phyloP scores from a whole-genome alignment of 2,113 vertebrate species.

The rat (Rattus norvegicus) region GRCr8 NC_086021.1:170635501-170636000 shows the following conservation, averaged over 20 bases:
- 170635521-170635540: not conserved
- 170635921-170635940: too few relatives aligned
- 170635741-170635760: not conserved
- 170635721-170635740: not conserved
- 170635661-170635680: fast-evolving
- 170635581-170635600: not conserved
- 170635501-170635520: not conserved
- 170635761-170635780: not conserved
- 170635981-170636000: too few relatives aligned
- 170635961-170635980: too few relatives aligned
- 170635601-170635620: not conserved
- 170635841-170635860: too few relatives aligned
- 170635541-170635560: not conserved
- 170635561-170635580: not conserved
- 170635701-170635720: not conserved
- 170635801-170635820: not conserved
- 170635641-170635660: not conserved
- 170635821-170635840: not conserved
- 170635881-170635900: too few relatives aligned
- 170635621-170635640: not conserved
- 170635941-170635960: too few relatives aligned
- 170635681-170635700: not conserved
- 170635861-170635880: too few relatives aligned
- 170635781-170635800: not conserved
- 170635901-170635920: too few relatives aligned